Base-by-base conservation (phyloP, 2,113 vertebrate genomes). In the Ginglymostoma cirratum region DNA sequence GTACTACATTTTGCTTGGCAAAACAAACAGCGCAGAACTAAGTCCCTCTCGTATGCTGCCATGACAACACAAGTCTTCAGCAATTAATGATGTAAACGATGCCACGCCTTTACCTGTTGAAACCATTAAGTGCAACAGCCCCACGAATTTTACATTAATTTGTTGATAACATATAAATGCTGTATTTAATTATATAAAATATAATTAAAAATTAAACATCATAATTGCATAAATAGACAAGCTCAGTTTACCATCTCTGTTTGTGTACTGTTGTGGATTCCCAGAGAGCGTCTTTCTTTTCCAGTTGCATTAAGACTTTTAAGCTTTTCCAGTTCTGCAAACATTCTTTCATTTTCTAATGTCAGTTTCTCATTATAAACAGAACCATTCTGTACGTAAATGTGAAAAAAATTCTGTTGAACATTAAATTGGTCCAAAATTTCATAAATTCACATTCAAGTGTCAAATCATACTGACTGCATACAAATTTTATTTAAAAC, bases 1-100 rank as follows among this genome's bases (percentile, higher is more conserved):
- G 69, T 24, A 95, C 5, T 95, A 48, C 69, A 72, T 76, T 93
- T 48, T 23, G 42, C 45, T 27, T 76, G 69, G 24, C 67, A 95
- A 72, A 95, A 95, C 38, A 95, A 95, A 52, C 67, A 70, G 66
- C 45, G 21, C 24, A 42, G 8, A 70, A 45, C 24, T 76, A 76
- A 76, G 34, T 97, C 97, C 96, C 96, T 96, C 97, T 97, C 96
- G 97, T 97, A 96, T 96, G 97, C 97, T 98, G 96, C 97, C 97
- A 98, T 96, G 97, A 98, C 97, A 98, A 98, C 97, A 98, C 97
- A 97, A 97, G 97, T 96, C 97, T 17, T 97, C 97, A 97, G 96
- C 97, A 97, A 96, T 96, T 96, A 96, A 96, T 96, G 95, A 80
- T 94, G 96, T 95, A 96, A 96, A 24, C 61, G 96, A 69, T 55